Base-by-base conservation (phyloP, 1,140 invertebrate species). In the Heliconius congener region DNA sequence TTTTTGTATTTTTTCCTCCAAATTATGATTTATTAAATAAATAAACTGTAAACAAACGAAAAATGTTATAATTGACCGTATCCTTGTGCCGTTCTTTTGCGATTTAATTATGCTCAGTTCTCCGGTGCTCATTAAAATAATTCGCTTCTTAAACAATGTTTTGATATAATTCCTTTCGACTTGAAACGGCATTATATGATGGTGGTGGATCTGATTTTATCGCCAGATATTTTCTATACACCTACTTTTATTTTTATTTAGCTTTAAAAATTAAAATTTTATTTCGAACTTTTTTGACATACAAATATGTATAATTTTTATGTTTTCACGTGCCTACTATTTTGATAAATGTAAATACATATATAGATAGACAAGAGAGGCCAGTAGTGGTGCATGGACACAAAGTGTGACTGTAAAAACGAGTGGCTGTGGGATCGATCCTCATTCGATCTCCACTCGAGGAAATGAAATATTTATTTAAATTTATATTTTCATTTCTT, bases 101-200 rank as follows among this genome's bases (percentile, higher is more conserved):
- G 37, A 78, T 80, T 72, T 80, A 80, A 80, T 80, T 80, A 80
- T 75, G 71, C 50, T 55, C 39, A 82, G 76, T 81, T 81, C 50
- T 76, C 50, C 80, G 73, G 52, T 71, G 81, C 83, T 84, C 81
- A 82, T 84, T 84, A 84, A 84, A 80, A 82, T 84, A 82, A 84
- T 82, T 81, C 78, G 78, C 81, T 73, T 78, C 42, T 81, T 74
- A 77, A 82, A 84, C 83, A 83, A 76, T 83, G 71, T 83, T 81
- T 81, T 81, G 75, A 81, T 78, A 60, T 81, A 81, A 81, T 81
- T 77, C 76, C 73, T 78, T 81, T 75, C 37, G 80, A 81, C 80
- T 81, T 71, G 79, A 50, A 76, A 71, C 79, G 74, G 79, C 39
- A 76, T 60, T 50, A 73, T 52, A 76, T 23, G 78, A 73, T 72